phyloP scores from a whole-genome alignment of 2,888 invertebrate genomes.

The Lingula anatina region DNA sequence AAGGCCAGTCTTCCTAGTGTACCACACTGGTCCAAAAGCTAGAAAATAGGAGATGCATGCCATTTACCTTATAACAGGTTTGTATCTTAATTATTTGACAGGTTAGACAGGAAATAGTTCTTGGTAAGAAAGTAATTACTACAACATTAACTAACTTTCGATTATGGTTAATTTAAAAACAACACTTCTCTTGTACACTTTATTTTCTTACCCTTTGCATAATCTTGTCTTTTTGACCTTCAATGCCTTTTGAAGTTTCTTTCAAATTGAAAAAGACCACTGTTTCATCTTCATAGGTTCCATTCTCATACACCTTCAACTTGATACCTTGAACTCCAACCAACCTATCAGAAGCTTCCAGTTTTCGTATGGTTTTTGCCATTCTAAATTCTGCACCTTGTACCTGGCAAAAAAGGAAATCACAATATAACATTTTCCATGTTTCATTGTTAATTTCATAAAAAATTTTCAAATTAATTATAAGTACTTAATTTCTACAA shows the following conservation, averaged over 20 bases:
- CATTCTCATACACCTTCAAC: slow-evolving; percentile 49
- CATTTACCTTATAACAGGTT: not conserved
- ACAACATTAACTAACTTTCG: too few relatives aligned
- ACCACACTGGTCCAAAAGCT: slow-evolving; percentile 45
- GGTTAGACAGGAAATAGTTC: too few relatives aligned
- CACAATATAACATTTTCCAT: not conserved
- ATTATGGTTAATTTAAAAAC: too few relatives aligned
- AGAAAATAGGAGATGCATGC: slow-evolving; percentile 7
- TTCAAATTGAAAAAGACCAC: slow-evolving; percentile 46
- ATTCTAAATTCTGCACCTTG: slow-evolving; percentile 36
- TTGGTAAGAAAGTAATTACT: too few relatives aligned
- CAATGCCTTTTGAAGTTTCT: slow-evolving; percentile 38
- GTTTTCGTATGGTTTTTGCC: slow-evolving; percentile 41
- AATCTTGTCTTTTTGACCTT: too few relatives aligned
- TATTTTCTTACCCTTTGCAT: slow-evolving; percentile 26
- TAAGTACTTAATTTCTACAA: too few relatives aligned
- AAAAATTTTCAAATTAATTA: too few relatives aligned
- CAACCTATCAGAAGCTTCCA: slow-evolving; percentile 29
- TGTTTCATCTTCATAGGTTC: slow-evolving; percentile 25
- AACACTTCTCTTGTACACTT: too few relatives aligned
- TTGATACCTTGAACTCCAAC: slow-evolving; percentile 41
- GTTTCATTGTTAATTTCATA: too few relatives aligned
- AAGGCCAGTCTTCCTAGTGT: slow-evolving; percentile 14
- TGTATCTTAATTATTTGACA: too few relatives aligned
- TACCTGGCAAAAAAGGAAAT: slow-evolving; percentile 15